These are phyloP conservation scores for Macquaria australasica DNA, from an alignment of 2,113 vertebrate genomes.

Conservation along the genomic window DNA sequence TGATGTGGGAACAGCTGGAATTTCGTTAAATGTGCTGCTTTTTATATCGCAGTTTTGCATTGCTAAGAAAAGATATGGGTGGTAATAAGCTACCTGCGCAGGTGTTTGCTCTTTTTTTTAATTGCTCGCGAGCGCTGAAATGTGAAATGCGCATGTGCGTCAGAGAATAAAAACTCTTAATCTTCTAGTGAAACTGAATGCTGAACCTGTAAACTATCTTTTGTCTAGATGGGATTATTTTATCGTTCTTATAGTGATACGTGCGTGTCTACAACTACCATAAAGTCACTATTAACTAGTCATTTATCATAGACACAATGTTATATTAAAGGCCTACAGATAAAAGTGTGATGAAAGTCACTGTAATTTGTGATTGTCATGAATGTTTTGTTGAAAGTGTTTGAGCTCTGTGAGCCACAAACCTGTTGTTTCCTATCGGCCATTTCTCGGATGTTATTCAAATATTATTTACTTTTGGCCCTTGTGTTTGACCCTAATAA, in stretches of 20 bases:
- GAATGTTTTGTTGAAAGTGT: neutral
- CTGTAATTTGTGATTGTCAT: neutral
- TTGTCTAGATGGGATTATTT: neutral
- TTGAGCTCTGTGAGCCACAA: neutral
- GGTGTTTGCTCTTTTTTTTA: slow-evolving; percentile 38
- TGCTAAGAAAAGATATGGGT: neutral
- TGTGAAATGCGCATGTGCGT: neutral
- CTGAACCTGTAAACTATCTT: neutral
- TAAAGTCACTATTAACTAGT: neutral
- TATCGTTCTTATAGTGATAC: neutral
- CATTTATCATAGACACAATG: neutral
- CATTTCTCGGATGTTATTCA: neutral
- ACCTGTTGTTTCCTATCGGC: neutral
- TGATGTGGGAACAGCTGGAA: slow-evolving; percentile 19
- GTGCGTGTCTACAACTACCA: neutral
- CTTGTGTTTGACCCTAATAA: neutral
- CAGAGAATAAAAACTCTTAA: neutral
- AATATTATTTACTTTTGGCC: neutral
- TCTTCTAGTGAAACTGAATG: neutral
- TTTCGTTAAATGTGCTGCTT: neutral
- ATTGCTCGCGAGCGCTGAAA: neutral
- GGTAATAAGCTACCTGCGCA: slow-evolving; percentile 20
- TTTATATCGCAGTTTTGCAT: neutral
- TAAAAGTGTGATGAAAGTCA: neutral
- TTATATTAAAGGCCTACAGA: neutral